Evolutionary conservation across 2,888 invertebrate genomes (phyloP), one percentile per base, ranked within the genome.

Genomic region (Chrysomela aeneicollis): DNA sequence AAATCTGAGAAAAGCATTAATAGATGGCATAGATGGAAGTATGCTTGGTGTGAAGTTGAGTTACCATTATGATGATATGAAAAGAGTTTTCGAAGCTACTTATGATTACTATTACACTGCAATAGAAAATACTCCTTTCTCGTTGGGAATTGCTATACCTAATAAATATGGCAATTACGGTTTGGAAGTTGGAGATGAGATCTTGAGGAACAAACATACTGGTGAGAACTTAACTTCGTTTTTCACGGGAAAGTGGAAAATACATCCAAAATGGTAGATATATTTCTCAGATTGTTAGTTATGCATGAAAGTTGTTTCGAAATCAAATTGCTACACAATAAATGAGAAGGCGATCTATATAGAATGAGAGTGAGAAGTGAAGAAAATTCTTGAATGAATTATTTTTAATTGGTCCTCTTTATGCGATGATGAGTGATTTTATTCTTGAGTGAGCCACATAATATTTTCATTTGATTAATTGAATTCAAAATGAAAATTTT

Each of bases 71-170:
- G 95, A 95, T 78, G 87, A 82, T 65, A 92, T 93, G 91, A 90
- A 92, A 83, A 88, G 97, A 58, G 92, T 95, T 52, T 89, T 91
- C 1, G 86, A 92, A 71, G 91, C 92, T 74, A 87, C 88, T 68
- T 90, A 92, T 77, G 89, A 95, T 80, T 97, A 95, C 80, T 95
- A 91, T 83, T 95, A 88, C 81, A 89, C 92, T 10, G 90, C 92
- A 37, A 82, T 97, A 49, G 87, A 88, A n/a, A 89, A 90, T 91
- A 95, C 95, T 0, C 95, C 95, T 0, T 97, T 95, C 81, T 91
- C 93, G 0, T 85, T 97, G 80, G 95, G 92, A 1, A 88, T 96
- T 66, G 94, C 92, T 0, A 82, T 95, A 71, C 95, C 96, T 0
- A 87, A 89, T 74, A 87, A 85, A 0, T 95, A 95, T 78, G 96